phyloP scores from a whole-genome alignment of 53 echinoderm and acorn worm genomes.

The Temnopleurus reevesii region DNA sequence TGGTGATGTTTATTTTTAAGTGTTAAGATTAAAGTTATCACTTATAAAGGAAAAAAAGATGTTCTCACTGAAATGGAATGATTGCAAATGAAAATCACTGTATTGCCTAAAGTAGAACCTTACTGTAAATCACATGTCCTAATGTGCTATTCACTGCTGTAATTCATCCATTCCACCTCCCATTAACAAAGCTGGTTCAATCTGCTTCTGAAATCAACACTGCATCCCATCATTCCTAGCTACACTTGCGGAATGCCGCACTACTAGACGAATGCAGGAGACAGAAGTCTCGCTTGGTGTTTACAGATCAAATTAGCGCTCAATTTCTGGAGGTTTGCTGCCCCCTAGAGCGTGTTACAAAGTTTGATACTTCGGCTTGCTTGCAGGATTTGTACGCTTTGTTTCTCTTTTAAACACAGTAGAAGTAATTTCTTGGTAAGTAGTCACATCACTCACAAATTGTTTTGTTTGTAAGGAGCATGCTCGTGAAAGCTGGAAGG shows the following conservation, averaged over 20 bases:
- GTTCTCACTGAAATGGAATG: too few species aligned
- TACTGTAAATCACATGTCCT: background rate
- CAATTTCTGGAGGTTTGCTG: slow-evolving; percentile 17
- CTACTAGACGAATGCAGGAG: background rate
- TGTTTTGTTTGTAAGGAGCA: background rate
- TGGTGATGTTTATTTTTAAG: too few species aligned
- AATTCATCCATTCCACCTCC: background rate
- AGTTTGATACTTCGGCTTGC: background rate
- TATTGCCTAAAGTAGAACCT: background rate
- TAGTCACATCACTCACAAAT: background rate
- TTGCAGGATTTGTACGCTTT: background rate
- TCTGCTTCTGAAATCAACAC: background rate
- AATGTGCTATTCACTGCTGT: background rate
- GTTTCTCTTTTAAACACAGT: slow-evolving; percentile 18
- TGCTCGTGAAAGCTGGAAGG: background rate
- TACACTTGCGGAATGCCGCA: background rate
- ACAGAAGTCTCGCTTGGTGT: slow-evolving; percentile 19
- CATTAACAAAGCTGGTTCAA: background rate
- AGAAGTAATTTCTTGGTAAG: slow-evolving; percentile 36
- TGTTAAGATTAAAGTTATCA: too few species aligned
- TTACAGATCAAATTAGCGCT: slow-evolving; percentile 33
- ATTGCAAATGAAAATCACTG: too few species aligned
- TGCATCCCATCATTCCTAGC: background rate
- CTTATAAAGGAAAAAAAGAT: too few species aligned
- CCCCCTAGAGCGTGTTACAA: slow-evolving; percentile 9